phyloP scores from a whole-genome alignment of 2,113 vertebrate species.

The Grammomys surdaster region DNA sequence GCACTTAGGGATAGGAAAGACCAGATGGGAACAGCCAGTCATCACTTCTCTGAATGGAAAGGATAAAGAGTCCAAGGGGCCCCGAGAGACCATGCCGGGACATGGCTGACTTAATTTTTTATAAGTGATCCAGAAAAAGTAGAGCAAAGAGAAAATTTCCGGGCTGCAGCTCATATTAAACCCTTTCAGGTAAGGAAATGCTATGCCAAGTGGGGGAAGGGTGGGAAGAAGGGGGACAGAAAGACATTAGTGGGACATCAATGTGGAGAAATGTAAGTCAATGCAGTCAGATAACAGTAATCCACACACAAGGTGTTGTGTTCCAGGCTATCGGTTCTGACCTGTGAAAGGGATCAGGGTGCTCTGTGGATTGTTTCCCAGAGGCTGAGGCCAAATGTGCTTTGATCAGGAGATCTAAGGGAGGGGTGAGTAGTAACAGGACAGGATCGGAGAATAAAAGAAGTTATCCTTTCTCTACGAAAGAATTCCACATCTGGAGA shows the following conservation, averaged over 20 bases:
- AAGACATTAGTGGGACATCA: background rate
- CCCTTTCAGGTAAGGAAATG: constrained; percentile 41
- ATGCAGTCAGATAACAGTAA: constrained; percentile 57
- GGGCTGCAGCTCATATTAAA: constrained; percentile 8
- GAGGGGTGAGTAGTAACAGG: background rate
- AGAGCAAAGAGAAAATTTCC: constrained; percentile 64
- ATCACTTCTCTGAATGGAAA: constrained; percentile 49
- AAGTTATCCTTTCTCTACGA: background rate
- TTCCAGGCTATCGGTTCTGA: constrained; percentile 69
- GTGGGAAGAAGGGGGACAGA: background rate
- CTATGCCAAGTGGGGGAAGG: background rate
- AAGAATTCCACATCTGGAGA: constrained; percentile 13
- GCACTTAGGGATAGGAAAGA: constrained; percentile 44
- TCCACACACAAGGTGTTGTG: constrained; percentile 29
- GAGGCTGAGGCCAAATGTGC: constrained; percentile 25
- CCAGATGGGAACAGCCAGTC: constrained; percentile 49
- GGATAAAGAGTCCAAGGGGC: constrained; percentile 33
- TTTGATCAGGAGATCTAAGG: constrained; percentile 18
- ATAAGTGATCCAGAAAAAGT: constrained; percentile 73
- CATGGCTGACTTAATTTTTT: constrained; percentile 72
- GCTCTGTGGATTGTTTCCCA: constrained; percentile 45
- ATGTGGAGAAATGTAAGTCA: constrained; percentile 34
- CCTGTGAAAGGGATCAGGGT: constrained; percentile 57
- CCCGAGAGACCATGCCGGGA: constrained; percentile 58
- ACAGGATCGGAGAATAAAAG: constrained; percentile 16